Conservation (phyloP, 2,113 vertebrate genomes). For the Melospiza georgiana region DNA sequence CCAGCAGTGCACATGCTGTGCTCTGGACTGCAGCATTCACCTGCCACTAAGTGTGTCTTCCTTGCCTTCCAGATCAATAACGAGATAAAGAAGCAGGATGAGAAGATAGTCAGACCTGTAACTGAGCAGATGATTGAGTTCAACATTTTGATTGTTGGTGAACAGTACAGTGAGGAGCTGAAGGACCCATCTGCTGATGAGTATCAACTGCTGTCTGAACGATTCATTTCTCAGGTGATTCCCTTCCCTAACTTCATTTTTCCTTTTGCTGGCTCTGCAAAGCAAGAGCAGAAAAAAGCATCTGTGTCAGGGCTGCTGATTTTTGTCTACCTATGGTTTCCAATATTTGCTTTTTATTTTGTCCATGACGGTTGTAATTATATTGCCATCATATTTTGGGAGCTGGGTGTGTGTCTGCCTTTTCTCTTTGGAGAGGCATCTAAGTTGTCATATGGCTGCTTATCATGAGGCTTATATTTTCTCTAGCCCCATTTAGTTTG, state of each 20-base stretch:
- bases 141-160: constrained; percentile 80
- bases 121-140: constrained; percentile 86
- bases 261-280: neutral
- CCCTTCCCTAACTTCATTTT: neutral
- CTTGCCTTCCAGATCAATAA: constrained; percentile 80
- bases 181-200: constrained; percentile 69
- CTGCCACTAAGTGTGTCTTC: neutral
- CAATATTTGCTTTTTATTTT: neutral
- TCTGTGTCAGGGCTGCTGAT: neutral
- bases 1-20: neutral
- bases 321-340: neutral
- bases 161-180: constrained; percentile 80
- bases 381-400: neutral
- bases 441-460: neutral
- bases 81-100: constrained; percentile 80
- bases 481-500: neutral
- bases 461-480: neutral
- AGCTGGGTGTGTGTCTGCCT: neutral
- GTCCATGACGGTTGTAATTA: neutral
- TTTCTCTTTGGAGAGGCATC: neutral
- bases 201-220: constrained; percentile 75
- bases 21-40: neutral
- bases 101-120: constrained; percentile 47
- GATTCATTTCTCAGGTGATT: constrained; percentile 84
- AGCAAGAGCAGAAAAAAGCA: neutral